phyloP scores from a whole-genome alignment of 2,888 invertebrate genomes.

The Hecatera dysodea region DNA sequence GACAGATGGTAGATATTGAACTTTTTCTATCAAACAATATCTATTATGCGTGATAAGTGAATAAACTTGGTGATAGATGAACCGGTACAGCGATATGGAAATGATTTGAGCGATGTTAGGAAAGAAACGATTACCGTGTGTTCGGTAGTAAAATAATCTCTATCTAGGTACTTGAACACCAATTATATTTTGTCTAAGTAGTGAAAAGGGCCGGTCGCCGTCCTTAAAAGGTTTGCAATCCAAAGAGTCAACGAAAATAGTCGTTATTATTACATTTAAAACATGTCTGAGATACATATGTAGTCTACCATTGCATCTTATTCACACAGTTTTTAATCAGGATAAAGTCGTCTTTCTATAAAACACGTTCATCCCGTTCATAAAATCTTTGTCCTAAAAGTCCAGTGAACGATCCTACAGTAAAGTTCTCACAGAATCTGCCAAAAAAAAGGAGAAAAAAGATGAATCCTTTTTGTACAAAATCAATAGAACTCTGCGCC shows the following conservation, averaged over 20 bases:
- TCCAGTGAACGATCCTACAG: conserved; percentile 15
- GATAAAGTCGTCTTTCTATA: conserved; percentile 25
- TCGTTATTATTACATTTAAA: conserved; percentile 1
- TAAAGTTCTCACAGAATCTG: conserved; percentile 35
- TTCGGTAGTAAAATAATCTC: not conserved
- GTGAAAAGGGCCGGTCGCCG: not conserved
- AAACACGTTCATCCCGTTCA: conserved; percentile 40
- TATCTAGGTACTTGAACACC: not conserved
- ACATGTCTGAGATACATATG: conserved; percentile 9
- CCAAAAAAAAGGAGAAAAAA: conserved; percentile 16
- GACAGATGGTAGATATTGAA: conserved; percentile 82
- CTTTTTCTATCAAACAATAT: conserved; percentile 71
- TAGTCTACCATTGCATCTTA: conserved; percentile 9
- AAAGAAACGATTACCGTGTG: not conserved
- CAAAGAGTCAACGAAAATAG: not conserved
- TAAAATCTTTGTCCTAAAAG: conserved; percentile 19
- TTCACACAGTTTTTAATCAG: conserved; percentile 19
- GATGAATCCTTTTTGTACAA: conserved; percentile 33
- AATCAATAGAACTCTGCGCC: conserved; percentile 43
- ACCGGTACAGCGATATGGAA: conserved; percentile 52
- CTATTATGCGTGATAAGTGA: conserved; percentile 63
- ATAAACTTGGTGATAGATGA: conserved; percentile 59
- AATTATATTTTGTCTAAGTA: no score
- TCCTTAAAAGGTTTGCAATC: not conserved
- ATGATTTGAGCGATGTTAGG: conserved; percentile 35